These are phyloP conservation scores for Perca flavescens DNA, from an alignment of 2,113 vertebrate genomes.

Conservation along the genomic window DNA sequence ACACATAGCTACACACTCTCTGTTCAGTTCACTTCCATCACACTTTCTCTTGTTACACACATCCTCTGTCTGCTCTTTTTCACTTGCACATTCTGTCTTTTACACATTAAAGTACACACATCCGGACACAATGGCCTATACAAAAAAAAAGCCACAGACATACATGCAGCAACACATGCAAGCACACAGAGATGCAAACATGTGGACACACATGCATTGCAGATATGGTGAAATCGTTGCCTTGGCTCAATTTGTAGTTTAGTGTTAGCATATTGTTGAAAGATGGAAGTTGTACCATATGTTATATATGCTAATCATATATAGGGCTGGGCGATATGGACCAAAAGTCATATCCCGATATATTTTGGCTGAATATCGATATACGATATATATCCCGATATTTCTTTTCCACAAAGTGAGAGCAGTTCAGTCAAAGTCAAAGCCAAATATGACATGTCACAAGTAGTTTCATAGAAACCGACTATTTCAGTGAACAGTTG, in stretches of 20 bases:
- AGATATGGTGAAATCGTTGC: neutral
- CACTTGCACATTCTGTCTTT: slow-evolving; percentile 45
- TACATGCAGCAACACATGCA: slow-evolving; percentile 2
- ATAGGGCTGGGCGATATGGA: too few species aligned
- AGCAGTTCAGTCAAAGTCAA: too few species aligned
- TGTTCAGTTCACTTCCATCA: slow-evolving; percentile 16
- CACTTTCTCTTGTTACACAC: slow-evolving; percentile 65
- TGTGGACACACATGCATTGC: slow-evolving; percentile 8
- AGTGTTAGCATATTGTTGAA: neutral
- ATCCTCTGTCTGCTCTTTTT: slow-evolving; percentile 50
- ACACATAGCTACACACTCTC: neutral
- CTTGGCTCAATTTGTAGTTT: neutral
- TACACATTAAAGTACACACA: neutral
- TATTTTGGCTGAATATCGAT: too few species aligned
- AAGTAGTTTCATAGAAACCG: too few species aligned
- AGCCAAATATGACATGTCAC: too few species aligned
- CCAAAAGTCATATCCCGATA: too few species aligned
- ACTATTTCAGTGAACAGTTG: too few species aligned
- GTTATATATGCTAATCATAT: neutral
- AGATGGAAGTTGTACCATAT: neutral
- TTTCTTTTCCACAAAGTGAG: too few species aligned
- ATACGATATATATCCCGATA: too few species aligned
- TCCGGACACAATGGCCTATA: neutral
- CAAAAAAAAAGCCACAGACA: slow-evolving; percentile 1
- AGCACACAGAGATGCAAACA: slow-evolving; percentile 33